Percentiles rank a stretch among this genome's conserved stretches.
Evolutionary conservation across 1,140 invertebrate genomes (phyloP).

Genomic region (Camponotus vicinus): DNA sequence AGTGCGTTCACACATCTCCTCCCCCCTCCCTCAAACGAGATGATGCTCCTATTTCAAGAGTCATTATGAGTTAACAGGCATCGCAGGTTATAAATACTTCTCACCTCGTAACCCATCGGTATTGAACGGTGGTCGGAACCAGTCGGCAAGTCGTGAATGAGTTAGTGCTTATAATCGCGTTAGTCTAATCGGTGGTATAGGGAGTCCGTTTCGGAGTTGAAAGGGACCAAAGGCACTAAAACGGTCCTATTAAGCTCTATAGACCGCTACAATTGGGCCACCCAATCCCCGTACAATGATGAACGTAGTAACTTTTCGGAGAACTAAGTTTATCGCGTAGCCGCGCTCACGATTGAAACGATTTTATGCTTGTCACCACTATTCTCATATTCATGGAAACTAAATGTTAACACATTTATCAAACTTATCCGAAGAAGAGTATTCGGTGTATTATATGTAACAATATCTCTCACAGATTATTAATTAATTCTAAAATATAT

Average conservation of each 20-base stretch:
- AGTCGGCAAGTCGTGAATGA: conserved; percentile 74
- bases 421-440: conserved; percentile 3
- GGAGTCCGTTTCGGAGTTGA: conserved; percentile 71
- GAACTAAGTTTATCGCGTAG: conserved; percentile 52
- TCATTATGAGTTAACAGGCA: conserved; percentile 74
- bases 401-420: conserved; percentile 26
- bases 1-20: not conserved
- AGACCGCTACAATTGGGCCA: conserved; percentile 64
- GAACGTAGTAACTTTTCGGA: conserved; percentile 63
- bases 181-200: conserved; percentile 80
- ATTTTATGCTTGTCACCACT: conserved; percentile 62
- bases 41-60: conserved; percentile 61
- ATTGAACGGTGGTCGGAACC: conserved; percentile 65
- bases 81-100: conserved; percentile 63
- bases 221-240: conserved; percentile 76
- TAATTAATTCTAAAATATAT: conserved; percentile 4
- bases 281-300: conserved; percentile 68
- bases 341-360: conserved; percentile 54
- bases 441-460: not conserved
- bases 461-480: not conserved
- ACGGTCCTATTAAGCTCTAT: conserved; percentile 77
- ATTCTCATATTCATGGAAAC: conserved; percentile 29
- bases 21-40: not conserved
- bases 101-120: conserved; percentile 62
- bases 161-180: conserved; percentile 81